Evolutionary conservation across 2,113 vertebrate species (phyloP).

Genomic region (Oncorhynchus gorbuscha): DNA sequence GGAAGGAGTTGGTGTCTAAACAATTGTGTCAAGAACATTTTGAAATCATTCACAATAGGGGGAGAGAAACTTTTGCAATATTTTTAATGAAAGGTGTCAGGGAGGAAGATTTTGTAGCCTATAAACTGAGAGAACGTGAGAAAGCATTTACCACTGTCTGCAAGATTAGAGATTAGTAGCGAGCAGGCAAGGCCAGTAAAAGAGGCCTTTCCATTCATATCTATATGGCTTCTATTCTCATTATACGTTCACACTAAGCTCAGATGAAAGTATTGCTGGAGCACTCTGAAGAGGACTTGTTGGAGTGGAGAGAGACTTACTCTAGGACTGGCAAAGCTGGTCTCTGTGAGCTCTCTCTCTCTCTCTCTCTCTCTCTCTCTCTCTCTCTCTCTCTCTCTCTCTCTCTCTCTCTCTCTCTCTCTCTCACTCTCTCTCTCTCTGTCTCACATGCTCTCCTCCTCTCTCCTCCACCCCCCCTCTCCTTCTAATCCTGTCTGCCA

Average conservation of each 20-base stretch:
- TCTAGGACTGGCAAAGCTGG: conserved; percentile 7
- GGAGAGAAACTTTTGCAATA: not conserved
- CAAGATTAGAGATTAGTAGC: conserved; percentile 5
- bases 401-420: not conserved
- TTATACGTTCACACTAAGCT: conserved; percentile 22
- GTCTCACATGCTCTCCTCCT: not conserved
- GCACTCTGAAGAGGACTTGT: conserved; percentile 13
- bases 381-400: not conserved
- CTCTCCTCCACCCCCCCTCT: conserved; percentile 9
- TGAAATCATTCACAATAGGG: not conserved
- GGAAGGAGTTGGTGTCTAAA: not conserved
- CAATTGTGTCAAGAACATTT: not conserved
- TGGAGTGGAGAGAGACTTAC: conserved; percentile 16
- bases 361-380: conserved; percentile 18
- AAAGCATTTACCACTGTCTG: not conserved
- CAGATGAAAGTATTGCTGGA: conserved; percentile 40
- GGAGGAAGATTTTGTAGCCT: too few relatives aligned
- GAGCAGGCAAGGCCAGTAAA: conserved; percentile 6
- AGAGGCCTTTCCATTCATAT: conserved; percentile 40
- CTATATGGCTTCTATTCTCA: conserved; percentile 21
- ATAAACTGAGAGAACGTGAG: conserved; percentile 8
- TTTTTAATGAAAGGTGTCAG: not conserved
- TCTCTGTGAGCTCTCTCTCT: not conserved
- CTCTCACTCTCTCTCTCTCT: conserved; percentile 16
- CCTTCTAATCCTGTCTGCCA: conserved; percentile 59